Evolutionary conservation across 2,113 vertebrate genomes (phyloP), one percentile per base, ranked within the genome.

Genomic region (Charina bottae): DNA sequence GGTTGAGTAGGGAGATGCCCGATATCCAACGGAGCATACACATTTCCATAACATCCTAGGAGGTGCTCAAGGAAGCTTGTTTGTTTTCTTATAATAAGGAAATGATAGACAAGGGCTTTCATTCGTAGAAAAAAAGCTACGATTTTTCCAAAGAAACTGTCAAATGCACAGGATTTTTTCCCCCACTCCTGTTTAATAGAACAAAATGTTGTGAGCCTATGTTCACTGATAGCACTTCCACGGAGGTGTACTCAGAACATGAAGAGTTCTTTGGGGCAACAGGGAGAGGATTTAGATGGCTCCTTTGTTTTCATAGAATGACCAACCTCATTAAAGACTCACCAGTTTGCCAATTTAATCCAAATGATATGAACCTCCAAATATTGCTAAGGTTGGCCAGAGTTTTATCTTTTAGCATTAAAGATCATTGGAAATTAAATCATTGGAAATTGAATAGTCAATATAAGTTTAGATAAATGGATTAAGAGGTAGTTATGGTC

Each of bases 391-490:
- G 54, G 4, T 85, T 94, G 91, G 1, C 13, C 87, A 89, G 4
- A n/a, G 88, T 90, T 19, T 6, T 23, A n/a, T 0, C 90, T 86
- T 93, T 92, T 93, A 59, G 72, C 28, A 83, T 90, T 92, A 92
- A 90, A 23, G 24, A 68, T 93, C 26, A 68, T 13, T 23, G 17
- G 93, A 91, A 10, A 90, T 21, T 49, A 49, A 49, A 49, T 5
- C 49, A 49, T 6, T 5, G 49, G 26, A 87, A 94, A 89, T 58
- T n/a, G 92, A 90, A 93, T 89, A 4, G 90, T n/a, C 56, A 92
- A 92, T 91, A 54, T 68, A 55, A 83, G 84, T 93, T 92, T 95
- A 92, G 87, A 59, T 49, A 88, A 68, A 59, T 37, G 92, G 78
- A 59, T 83, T 23, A 88, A 78, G 53, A 56, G 10, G 37, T 92